Percentiles rank a stretch among this genome's conserved stretches.
Conservation (phyloP, 2,888 invertebrate genomes). For the Habrosyne pyritoides region DNA sequence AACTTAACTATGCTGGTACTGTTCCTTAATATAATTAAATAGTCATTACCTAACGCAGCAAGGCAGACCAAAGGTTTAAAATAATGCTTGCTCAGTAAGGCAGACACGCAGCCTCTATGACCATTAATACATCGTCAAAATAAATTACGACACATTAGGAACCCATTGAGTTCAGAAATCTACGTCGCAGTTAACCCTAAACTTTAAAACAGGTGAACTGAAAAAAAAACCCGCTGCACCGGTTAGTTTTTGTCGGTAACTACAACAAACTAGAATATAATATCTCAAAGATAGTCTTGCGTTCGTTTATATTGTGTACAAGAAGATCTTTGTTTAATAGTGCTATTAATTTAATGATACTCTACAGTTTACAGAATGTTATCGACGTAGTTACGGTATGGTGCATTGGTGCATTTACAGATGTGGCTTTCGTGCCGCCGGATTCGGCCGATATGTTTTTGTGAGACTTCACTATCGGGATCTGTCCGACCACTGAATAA, state of each 20-base stretch:
- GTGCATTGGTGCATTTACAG: constrained; percentile 29
- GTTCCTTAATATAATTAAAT: constrained; percentile 62
- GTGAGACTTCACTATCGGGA: constrained; percentile 63
- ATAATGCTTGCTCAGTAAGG: constrained; percentile 36
- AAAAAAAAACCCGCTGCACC: background rate
- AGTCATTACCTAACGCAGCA: constrained; percentile 51
- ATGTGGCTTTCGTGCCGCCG: constrained; percentile 34
- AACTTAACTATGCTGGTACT: background rate
- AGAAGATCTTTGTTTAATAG: constrained; percentile 56
- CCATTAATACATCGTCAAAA: background rate
- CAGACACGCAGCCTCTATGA: constrained; percentile 24
- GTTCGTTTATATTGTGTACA: constrained; percentile 12
- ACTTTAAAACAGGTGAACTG: background rate
- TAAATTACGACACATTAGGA: background rate
- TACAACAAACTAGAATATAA: constrained; percentile 1
- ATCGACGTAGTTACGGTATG: constrained; percentile 40
- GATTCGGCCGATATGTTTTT: constrained; percentile 62
- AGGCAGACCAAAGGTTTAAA: constrained; percentile 45
- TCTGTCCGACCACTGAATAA: constrained; percentile 70
- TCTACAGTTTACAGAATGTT: constrained; percentile 60
- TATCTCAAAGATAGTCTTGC: constrained; percentile 7
- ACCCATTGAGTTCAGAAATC: background rate
- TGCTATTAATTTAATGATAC: constrained; percentile 67
- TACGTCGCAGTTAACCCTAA: background rate
- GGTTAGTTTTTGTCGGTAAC: background rate